Evolutionary conservation across 2,888 invertebrate species (phyloP).

Genomic region (Allacma fusca): DNA sequence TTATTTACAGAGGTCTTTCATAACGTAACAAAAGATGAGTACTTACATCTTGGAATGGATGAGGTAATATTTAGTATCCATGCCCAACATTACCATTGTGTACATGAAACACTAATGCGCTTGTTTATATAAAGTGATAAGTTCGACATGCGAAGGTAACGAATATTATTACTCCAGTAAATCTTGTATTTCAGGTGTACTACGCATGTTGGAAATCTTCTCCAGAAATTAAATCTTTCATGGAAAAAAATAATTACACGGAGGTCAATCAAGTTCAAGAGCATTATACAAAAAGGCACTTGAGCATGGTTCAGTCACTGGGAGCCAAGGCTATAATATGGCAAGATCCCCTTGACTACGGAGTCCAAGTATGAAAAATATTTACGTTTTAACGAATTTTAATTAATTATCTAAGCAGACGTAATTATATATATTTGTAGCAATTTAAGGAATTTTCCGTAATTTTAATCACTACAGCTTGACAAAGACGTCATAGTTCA

Average conservation of each 20-base stretch:
- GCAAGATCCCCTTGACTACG: conserved; percentile 88
- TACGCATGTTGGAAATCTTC: conserved; percentile 59
- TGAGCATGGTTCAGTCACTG: conserved; percentile 68
- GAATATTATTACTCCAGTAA: too few relatives aligned
- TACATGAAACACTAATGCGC: neutral
- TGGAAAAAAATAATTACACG: conserved; percentile 68
- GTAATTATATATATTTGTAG: neutral
- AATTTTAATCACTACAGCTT: conserved; percentile 34
- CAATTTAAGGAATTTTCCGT: neutral
- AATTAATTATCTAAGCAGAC: too few relatives aligned
- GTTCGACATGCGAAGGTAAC: too few relatives aligned
- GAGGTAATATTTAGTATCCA: conserved; percentile 69
- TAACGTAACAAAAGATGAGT: conserved; percentile 77
- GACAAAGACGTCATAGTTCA: conserved; percentile 75
- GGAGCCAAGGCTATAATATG: conserved; percentile 73
- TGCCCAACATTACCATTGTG: neutral
- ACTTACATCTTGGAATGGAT: conserved; percentile 90
- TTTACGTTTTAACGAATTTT: neutral
- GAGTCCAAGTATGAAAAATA: conserved; percentile 65
- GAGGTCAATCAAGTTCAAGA: conserved; percentile 69
- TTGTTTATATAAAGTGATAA: too few relatives aligned
- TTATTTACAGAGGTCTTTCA: conserved; percentile 75
- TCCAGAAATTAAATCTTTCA: conserved; percentile 71
- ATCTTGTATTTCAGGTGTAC: conserved; percentile 51
- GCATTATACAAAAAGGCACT: conserved; percentile 72